Percentiles rank a stretch among this genome's conserved stretches.
Evolutionary conservation across 2,797 vertebrate species (phyloP).

Genomic region (Xiphophorus birchmanni): DNA sequence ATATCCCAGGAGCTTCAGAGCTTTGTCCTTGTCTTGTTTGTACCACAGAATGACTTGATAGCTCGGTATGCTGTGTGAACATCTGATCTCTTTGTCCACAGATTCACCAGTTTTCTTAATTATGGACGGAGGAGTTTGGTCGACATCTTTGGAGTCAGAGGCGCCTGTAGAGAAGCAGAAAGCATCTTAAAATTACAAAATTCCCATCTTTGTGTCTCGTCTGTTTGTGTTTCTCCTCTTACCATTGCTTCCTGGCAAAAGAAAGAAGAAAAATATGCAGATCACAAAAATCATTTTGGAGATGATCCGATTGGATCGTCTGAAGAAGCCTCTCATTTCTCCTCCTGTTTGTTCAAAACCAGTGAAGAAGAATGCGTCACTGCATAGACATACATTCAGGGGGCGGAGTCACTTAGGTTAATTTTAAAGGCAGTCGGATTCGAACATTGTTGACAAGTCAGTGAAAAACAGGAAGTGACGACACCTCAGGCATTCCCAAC

Average conservation of each 20-base stretch:
- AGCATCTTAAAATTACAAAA: background rate
- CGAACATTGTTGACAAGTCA: background rate
- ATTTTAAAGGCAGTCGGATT: background rate
- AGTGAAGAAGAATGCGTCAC: background rate
- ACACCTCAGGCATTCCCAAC: background rate
- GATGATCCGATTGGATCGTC: background rate
- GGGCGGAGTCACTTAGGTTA: background rate
- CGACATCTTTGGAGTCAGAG: background rate
- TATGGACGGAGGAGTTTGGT: constrained; percentile 37
- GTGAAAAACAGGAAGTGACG: background rate
- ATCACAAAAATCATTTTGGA: background rate
- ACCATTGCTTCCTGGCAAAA: background rate
- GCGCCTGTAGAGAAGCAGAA: constrained; percentile 14
- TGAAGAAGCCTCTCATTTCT: background rate
- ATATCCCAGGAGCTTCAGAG: constrained; percentile 27
- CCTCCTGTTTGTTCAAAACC: background rate
- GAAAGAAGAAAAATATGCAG: background rate
- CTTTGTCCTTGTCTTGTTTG: constrained; percentile 30
- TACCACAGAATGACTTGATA: constrained; percentile 58
- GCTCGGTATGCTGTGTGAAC: constrained; percentile 26
- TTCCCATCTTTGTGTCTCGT: background rate
- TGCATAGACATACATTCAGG: accelerated
- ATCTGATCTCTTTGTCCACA: constrained; percentile 35
- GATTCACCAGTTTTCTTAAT: constrained; percentile 31
- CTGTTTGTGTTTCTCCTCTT: background rate